Base-by-base conservation (phyloP, 2,888 invertebrate genomes). In the Drosophila quinaria region DNA sequence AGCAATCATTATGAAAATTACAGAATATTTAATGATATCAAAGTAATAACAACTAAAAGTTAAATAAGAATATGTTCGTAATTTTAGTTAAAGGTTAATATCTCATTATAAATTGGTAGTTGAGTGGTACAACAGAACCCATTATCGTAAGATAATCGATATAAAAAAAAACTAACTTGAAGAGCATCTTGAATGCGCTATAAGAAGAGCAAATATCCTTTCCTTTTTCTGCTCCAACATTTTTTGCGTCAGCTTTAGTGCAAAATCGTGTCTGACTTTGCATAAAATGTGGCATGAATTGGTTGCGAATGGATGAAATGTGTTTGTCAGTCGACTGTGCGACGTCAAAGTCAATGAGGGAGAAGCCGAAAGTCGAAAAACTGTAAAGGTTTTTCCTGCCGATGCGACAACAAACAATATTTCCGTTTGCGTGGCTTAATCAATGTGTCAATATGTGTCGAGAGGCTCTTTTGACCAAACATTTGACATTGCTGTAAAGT, bases 241-340 rank as follows among this genome's bases (percentile, higher is more conserved):
- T 19, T 37, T 25, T 17, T 11, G 35, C 31, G 13, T 46, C 15
- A 41, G 35, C 39, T 76, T 80, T 86, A 84, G 86, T 86, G 87
- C 83, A 83, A 82, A 84, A 55, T 80, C 81, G 87, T 84, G 83
- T 86, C 69, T 72, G 74, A 72, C 74, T 86, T 87, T 77, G 87
- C 84, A 84, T 84, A 80, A 78, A 81, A 73, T 67, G 67, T 52
- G 55, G 49, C 66, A 55, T 52, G 55, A 51, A 62, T 51, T 50
- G 65, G 49, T 39, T 51, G 47, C 46, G 13, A 65, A 64, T 58
- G 56, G 46, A 37, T 50, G 42, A 68, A 60, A 60, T 54, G 52
- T 60, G 59, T 59, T 65, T 64, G 49, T 19, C 56, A 55, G 56
- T 19, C 63, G 39, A 15, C 56, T 15, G 47, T 33, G 31, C 41